Evolutionary conservation across 92 coral and sea anemone genomes (phyloP).

Genomic region (Meandrina meandrites): DNA sequence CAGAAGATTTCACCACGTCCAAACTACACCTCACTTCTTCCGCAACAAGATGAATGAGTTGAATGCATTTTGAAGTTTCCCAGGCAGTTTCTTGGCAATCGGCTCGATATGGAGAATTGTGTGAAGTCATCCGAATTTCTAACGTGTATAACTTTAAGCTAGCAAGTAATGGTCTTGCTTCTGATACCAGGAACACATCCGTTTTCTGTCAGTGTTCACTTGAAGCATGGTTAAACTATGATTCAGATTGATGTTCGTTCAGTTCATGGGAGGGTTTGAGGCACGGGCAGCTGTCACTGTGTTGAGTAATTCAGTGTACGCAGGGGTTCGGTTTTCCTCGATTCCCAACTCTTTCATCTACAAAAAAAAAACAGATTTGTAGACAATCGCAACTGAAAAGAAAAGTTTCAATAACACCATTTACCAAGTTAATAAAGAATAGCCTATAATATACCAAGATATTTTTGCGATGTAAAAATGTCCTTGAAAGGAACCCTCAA

Average conservation of each 20-base stretch:
- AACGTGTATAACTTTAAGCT: too few species aligned
- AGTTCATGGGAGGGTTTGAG: constrained; percentile 12
- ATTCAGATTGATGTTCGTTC: too few species aligned
- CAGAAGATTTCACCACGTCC: background rate
- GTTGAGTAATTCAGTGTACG: constrained; percentile 58
- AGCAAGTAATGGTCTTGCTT: background rate
- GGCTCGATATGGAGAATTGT: background rate
- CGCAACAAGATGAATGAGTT: background rate
- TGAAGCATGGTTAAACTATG: too few species aligned
- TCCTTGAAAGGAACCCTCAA: background rate
- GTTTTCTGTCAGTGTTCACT: too few species aligned
- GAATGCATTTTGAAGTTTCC: background rate
- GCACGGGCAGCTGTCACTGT: constrained; percentile 78
- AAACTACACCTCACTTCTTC: background rate
- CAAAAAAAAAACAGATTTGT: background rate
- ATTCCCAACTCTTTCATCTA: constrained; percentile 75
- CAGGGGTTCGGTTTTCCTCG: constrained; percentile 69
- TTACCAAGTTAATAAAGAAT: background rate
- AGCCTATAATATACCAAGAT: background rate
- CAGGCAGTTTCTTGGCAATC: background rate
- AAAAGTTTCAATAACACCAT: background rate
- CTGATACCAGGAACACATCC: background rate
- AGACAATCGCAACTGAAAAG: background rate
- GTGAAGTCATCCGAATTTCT: background rate
- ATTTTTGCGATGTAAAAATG: background rate